A percentile compares a stretch with the other conserved stretches of the same genome.
phyloP scores from a whole-genome alignment of 2,888 invertebrate genomes.

The Drosophila merina region DNA sequence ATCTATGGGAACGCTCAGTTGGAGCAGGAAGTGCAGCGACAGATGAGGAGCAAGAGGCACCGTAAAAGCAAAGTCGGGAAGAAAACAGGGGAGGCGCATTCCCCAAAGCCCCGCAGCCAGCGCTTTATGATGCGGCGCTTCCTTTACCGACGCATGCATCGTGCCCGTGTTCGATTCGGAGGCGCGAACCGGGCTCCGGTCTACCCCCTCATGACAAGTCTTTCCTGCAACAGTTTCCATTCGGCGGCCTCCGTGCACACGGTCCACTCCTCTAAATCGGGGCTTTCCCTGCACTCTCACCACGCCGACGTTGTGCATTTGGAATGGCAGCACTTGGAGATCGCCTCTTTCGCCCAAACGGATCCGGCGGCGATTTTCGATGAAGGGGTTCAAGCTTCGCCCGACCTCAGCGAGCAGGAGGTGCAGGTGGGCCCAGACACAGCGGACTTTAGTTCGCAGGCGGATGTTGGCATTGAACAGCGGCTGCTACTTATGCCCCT shows the following conservation, averaged over 20 bases:
- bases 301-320: slow-evolving; percentile 25
- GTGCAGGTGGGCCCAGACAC: slow-evolving; percentile 39
- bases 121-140: slow-evolving; percentile 47
- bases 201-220: slow-evolving; percentile 28
- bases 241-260: slow-evolving; percentile 53
- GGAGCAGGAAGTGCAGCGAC: neutral
- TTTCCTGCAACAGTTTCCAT: slow-evolving; percentile 69
- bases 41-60: neutral
- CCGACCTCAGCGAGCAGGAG: slow-evolving; percentile 44
- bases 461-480: slow-evolving; percentile 61
- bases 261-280: slow-evolving; percentile 29
- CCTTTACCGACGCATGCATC: slow-evolving; percentile 43
- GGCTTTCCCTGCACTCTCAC: slow-evolving; percentile 11
- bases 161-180: slow-evolving; percentile 56
- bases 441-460: slow-evolving; percentile 62
- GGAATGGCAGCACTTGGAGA: slow-evolving; percentile 22
- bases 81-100: too few species aligned
- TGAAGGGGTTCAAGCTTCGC: slow-evolving; percentile 37
- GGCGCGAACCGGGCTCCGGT: slow-evolving; percentile 28
- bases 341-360: slow-evolving; percentile 57
- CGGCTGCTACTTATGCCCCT: slow-evolving; percentile 58
- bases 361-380: slow-evolving; percentile 16
- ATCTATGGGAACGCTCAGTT: slow-evolving; percentile 2
- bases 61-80: neutral
- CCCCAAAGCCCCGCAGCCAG: slow-evolving; percentile 1